Percentiles rank a stretch among this genome's conserved stretches.
These are phyloP conservation scores for Drosophila kambysellisi DNA, from an alignment of 2,888 invertebrate species.

Conservation along the genomic window DNA sequence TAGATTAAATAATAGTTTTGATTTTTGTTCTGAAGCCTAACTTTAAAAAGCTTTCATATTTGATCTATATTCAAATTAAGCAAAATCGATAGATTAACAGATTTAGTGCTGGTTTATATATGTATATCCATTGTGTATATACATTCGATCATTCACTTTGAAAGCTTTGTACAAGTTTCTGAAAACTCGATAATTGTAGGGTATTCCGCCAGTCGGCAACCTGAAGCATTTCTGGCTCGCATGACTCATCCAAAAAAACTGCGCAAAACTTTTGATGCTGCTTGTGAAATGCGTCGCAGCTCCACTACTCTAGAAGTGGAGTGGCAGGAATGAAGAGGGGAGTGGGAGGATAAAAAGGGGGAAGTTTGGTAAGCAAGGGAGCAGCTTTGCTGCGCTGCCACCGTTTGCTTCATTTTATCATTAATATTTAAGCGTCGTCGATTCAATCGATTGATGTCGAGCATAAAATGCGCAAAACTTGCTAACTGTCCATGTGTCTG, in stretches of 20 bases:
- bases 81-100: neutral
- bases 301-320: neutral
- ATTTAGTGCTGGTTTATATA: neutral
- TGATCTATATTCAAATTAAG: neutral
- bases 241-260: conserved; percentile 51
- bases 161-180: neutral
- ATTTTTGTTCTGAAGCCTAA: neutral
- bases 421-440: conserved; percentile 78
- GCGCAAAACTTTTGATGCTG: conserved; percentile 62
- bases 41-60: neutral
- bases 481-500: conserved; percentile 12
- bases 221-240: neutral
- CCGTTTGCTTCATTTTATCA: conserved; percentile 59
- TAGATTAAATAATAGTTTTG: neutral
- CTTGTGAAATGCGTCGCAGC: conserved; percentile 52
- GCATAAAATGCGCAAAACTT: conserved; percentile 63
- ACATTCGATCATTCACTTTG: neutral
- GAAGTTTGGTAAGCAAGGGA: neutral
- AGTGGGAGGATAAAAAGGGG: neutral
- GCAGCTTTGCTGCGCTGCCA: conserved; percentile 21
- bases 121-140: too few relatives aligned
- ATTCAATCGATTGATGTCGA: conserved; percentile 69
- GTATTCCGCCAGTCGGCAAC: neutral
- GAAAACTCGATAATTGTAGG: neutral
- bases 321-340: too few relatives aligned